Percentiles rank a stretch among this genome's conserved stretches.
Conservation (phyloP, 2,113 vertebrate genomes). For the Bos indicus region DNA sequence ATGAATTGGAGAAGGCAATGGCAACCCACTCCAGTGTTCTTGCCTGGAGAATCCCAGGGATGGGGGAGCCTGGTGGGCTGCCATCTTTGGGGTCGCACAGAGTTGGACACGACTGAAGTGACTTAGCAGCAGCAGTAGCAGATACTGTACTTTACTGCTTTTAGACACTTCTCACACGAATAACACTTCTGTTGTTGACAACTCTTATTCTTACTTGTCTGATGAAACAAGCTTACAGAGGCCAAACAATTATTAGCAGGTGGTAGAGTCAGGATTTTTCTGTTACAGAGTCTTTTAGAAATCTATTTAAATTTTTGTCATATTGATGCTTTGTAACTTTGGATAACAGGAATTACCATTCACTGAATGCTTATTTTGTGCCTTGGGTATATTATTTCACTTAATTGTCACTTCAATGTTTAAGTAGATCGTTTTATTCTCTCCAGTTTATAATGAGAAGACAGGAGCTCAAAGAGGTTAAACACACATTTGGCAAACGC, state of each 20-base stretch:
- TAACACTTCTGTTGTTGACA: background rate
- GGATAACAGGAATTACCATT: background rate
- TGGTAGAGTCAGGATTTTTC: background rate
- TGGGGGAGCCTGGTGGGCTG: no score
- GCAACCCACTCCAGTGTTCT: no score
- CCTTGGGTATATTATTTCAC: background rate
- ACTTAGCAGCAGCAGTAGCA: background rate
- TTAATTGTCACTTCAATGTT: background rate
- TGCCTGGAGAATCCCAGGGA: no score
- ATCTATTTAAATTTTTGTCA: background rate
- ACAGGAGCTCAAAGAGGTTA: background rate
- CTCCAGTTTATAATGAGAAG: constrained; percentile 3
- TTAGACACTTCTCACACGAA: background rate
- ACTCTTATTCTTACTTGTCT: background rate
- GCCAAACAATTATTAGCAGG: background rate
- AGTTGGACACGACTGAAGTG: no score
- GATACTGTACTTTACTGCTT: background rate
- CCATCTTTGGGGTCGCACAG: no score
- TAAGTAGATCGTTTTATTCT: background rate
- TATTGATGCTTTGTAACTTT: background rate
- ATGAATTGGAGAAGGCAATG: no score
- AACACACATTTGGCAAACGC: background rate
- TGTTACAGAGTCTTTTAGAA: background rate
- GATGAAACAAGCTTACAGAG: background rate
- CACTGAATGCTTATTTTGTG: background rate